Evolutionary conservation across 2,888 invertebrate genomes (phyloP).

Genomic region (Macaria liturata): DNA sequence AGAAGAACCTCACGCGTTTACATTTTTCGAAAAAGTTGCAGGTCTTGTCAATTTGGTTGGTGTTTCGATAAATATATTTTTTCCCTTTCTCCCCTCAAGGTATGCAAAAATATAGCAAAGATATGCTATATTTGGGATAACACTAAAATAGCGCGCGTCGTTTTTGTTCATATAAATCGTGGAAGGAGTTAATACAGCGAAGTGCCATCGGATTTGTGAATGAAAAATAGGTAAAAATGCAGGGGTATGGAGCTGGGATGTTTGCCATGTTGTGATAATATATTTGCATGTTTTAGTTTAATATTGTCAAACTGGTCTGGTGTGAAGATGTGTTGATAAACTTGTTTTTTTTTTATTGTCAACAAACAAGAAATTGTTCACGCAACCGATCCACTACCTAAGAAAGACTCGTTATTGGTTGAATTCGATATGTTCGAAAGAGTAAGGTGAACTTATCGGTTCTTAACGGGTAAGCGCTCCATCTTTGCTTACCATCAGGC

Average conservation of each 20-base stretch:
- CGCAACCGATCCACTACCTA: no score
- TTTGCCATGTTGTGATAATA: not conserved
- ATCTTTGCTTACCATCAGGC: no score
- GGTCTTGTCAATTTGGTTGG: constrained; percentile 45
- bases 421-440: no score
- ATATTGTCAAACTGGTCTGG: no score
- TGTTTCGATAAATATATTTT: constrained; percentile 63
- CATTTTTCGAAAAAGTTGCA: not conserved
- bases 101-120: constrained; percentile 77
- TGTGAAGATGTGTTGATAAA: no score
- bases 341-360: no score
- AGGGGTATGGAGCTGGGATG: constrained; percentile 2
- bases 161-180: constrained; percentile 76
- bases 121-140: constrained; percentile 64
- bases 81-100: constrained; percentile 64
- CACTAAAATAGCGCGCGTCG: constrained; percentile 58
- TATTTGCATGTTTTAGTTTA: no score
- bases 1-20: not conserved
- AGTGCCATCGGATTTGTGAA: constrained; percentile 59
- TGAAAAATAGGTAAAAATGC: constrained; percentile 25
- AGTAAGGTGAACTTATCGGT: no score
- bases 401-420: no score
- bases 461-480: no score
- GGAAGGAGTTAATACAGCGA: constrained; percentile 72
- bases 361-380: no score